These are phyloP conservation scores for Troides helena DNA, from an alignment of 2,888 invertebrate genomes.

Conservation along the genomic window DNA sequence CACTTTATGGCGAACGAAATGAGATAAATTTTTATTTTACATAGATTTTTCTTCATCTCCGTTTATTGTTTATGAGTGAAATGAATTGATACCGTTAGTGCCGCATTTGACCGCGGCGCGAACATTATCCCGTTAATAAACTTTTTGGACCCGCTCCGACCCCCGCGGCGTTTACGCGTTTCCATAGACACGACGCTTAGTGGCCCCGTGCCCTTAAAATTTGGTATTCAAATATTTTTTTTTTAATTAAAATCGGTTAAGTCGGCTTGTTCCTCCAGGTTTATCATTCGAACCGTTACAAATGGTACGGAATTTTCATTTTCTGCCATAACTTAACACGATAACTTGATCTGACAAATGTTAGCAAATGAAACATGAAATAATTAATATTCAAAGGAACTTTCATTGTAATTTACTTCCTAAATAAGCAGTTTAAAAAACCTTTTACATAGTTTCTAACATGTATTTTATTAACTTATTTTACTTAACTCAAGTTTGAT, in stretches of 20 bases:
- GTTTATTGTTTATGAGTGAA: too few species aligned
- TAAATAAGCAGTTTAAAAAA: too few species aligned
- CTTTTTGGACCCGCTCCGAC: constrained; percentile 31
- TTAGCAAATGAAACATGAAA: too few species aligned
- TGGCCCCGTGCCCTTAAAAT: constrained; percentile 34
- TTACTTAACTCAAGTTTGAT: too few species aligned
- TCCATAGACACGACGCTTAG: constrained; percentile 31
- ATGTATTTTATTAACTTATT: too few species aligned
- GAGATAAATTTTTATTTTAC: too few species aligned
- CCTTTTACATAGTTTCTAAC: too few species aligned
- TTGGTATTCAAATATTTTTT: constrained; percentile 32
- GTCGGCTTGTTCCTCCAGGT: constrained; percentile 5
- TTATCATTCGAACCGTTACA: constrained; percentile 18
- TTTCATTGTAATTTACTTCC: neutral
- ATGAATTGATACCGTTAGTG: too few species aligned
- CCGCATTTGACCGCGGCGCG: too few species aligned
- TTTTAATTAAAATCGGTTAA: constrained; percentile 32
- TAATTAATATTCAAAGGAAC: neutral
- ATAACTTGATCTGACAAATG: neutral
- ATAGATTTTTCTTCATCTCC: too few species aligned
- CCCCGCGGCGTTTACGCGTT: constrained; percentile 34
- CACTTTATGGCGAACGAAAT: too few species aligned
- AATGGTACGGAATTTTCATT: constrained; percentile 23
- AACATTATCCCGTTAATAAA: constrained; percentile 31
- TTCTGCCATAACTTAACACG: neutral